These are phyloP conservation scores for Galemys pyrenaicus DNA, from an alignment of 2,113 vertebrate genomes.

Conservation along the genomic window DNA sequence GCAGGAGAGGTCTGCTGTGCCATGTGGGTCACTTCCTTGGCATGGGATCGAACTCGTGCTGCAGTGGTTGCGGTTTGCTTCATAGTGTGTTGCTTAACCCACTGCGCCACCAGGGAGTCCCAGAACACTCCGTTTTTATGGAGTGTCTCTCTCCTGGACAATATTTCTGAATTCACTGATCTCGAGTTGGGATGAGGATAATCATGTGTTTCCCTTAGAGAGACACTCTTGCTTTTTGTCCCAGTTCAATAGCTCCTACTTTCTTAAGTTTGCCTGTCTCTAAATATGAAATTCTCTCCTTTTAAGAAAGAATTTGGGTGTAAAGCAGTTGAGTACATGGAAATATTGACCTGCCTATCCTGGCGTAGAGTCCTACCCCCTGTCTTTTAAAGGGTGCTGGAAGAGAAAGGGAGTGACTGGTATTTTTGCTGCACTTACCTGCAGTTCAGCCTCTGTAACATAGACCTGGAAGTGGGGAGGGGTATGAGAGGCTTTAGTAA, in stretches of 20 bases:
- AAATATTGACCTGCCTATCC: not conserved
- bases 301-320: not conserved
- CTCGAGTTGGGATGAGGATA: too few relatives aligned
- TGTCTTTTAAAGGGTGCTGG: not conserved
- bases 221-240: not conserved
- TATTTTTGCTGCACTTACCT: not conserved
- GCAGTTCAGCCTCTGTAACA: not conserved
- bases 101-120: too few relatives aligned
- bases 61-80: too few relatives aligned
- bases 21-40: too few relatives aligned
- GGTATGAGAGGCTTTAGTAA: not conserved
- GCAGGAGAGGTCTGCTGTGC: too few relatives aligned
- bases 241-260: not conserved
- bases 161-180: too few relatives aligned
- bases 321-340: not conserved
- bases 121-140: too few relatives aligned
- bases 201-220: not conserved
- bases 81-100: too few relatives aligned
- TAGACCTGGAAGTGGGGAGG: not conserved
- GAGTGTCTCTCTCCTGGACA: too few relatives aligned
- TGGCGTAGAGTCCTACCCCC: not conserved
- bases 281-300: not conserved
- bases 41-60: too few relatives aligned
- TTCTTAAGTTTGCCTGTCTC: not conserved
- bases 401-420: too few relatives aligned